Evolutionary conservation across 2,113 vertebrate species (phyloP).

Genomic region (Camelus bactrianus): DNA sequence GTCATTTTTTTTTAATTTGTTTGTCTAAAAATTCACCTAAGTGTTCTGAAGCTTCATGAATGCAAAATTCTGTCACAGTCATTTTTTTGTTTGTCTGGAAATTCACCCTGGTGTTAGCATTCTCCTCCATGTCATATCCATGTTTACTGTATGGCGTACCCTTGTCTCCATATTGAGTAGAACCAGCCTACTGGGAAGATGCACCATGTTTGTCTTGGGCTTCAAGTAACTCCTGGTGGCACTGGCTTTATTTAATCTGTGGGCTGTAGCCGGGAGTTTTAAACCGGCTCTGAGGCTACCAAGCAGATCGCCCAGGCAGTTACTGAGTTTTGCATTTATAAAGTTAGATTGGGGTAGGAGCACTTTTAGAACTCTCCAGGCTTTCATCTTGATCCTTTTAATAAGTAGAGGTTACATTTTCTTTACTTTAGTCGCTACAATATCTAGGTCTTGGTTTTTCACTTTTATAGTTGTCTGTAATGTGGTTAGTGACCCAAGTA

Average conservation of each 20-base stretch:
- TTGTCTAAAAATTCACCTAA: not conserved
- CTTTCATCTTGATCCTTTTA: conserved; percentile 6
- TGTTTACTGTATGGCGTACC: not conserved
- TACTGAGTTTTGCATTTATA: not conserved
- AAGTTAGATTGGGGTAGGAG: not conserved
- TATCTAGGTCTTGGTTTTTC: not conserved
- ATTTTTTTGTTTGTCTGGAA: not conserved
- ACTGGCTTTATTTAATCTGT: not conserved
- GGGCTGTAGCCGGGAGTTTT: not conserved
- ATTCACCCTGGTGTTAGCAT: not conserved
- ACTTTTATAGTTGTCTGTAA: not conserved
- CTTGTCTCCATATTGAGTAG: not conserved
- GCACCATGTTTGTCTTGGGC: not conserved
- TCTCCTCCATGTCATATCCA: not conserved
- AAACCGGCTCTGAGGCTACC: not conserved
- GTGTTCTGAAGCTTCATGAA: not conserved
- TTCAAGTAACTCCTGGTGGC: not conserved
- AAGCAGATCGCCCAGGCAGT: not conserved
- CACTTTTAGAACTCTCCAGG: not conserved
- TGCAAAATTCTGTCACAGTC: not conserved
- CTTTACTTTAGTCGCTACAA: not conserved
- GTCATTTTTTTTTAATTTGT: not conserved
- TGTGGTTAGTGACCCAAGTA: not conserved
- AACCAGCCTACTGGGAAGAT: not conserved
- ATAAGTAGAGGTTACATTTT: conserved; percentile 25